Percentiles rank a stretch among this genome's conserved stretches.
phyloP scores from a whole-genome alignment of 1,140 invertebrate species.

The Ostrea edulis region DNA sequence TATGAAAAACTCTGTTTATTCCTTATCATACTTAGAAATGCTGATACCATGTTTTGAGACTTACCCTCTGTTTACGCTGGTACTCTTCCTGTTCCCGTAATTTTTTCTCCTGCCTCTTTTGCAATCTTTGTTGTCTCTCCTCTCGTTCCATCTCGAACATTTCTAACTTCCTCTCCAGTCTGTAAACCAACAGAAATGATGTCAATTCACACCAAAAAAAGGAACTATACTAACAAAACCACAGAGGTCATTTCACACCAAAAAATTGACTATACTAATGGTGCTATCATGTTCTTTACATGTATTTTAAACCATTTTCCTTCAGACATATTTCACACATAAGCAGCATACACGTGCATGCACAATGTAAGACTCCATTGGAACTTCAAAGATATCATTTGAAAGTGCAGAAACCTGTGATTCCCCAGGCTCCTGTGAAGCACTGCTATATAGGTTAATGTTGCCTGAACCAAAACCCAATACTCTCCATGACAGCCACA shows the following conservation, averaged over 20 bases:
- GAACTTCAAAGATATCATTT: neutral
- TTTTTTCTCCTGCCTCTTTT: constrained; percentile 71
- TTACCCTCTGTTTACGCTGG: constrained; percentile 74
- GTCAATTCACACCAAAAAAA: too few species aligned
- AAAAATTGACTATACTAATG: too few species aligned
- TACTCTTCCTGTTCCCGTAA: constrained; percentile 74
- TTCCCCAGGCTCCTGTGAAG: neutral
- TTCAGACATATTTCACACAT: too few species aligned
- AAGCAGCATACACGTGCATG: too few species aligned
- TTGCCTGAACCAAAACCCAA: neutral
- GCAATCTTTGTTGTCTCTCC: constrained; percentile 70
- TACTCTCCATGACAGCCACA: too few species aligned
- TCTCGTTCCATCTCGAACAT: constrained; percentile 76
- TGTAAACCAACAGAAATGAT: constrained; percentile 50
- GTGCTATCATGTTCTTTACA: too few species aligned
- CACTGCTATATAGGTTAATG: neutral
- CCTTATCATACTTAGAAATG: too few species aligned
- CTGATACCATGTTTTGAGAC: neutral
- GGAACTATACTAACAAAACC: too few species aligned
- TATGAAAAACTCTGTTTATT: too few species aligned
- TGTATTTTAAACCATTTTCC: too few species aligned
- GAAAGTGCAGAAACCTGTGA: neutral
- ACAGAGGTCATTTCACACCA: too few species aligned
- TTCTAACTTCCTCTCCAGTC: constrained; percentile 73
- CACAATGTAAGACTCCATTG: too few species aligned